Evolutionary conservation across 2,888 invertebrate species (phyloP).

Genomic region (Colostygia pectinataria): DNA sequence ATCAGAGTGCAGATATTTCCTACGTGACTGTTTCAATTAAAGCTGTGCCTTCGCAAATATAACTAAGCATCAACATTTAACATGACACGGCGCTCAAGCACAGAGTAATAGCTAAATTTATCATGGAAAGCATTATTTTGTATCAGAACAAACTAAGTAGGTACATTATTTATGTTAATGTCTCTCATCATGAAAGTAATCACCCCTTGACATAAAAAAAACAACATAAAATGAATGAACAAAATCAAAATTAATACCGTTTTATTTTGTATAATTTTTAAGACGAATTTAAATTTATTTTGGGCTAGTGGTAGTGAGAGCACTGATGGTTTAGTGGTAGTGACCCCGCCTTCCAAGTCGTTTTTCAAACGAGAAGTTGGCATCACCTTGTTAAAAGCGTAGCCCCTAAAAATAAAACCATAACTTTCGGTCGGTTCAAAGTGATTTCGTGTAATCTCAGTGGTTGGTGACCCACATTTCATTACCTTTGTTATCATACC

Average conservation of each 20-base stretch:
- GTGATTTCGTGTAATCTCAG: background rate
- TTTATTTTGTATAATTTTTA: no score
- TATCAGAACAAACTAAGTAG: constrained; percentile 15
- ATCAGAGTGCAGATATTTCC: constrained; percentile 5
- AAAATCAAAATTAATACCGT: no score
- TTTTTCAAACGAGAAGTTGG: no score
- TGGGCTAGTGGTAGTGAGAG: no score
- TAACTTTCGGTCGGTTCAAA: background rate
- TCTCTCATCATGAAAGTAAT: constrained; percentile 10
- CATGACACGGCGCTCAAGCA: background rate
- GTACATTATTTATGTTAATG: constrained; percentile 25
- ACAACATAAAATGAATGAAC: no score
- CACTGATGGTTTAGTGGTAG: no score
- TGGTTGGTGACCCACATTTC: constrained; percentile 6
- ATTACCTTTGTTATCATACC: constrained; percentile 1
- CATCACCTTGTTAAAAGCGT: no score
- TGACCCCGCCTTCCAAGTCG: no score
- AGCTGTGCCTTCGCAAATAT: constrained; percentile 3
- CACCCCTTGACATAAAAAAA: no score
- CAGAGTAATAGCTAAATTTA: no score
- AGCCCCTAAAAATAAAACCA: no score
- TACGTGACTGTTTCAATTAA: constrained; percentile 5
- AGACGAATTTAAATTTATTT: no score
- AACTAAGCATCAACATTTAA: constrained; percentile 8
- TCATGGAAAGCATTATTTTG: constrained; percentile 18